Conservation (phyloP, 2,797 vertebrate species). For the Lagodon rhomboides region DNA sequence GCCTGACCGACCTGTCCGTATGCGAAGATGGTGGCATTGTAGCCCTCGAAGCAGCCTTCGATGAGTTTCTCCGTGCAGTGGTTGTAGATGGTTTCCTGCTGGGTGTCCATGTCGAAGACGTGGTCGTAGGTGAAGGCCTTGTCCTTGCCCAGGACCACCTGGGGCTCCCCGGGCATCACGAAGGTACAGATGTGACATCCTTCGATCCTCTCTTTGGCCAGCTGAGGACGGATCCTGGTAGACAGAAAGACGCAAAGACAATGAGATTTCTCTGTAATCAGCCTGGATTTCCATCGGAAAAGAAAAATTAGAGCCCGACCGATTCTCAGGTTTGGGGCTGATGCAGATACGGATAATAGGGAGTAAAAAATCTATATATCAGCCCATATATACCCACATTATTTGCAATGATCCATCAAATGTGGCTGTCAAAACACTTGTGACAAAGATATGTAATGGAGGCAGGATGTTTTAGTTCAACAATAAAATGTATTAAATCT, state of each 20-base stretch:
- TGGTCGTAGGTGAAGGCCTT: constrained; percentile 98
- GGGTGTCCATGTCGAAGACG: constrained; percentile 93
- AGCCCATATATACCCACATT: too few species aligned
- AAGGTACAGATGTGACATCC: constrained; percentile 98
- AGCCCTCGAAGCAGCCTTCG: constrained; percentile 97
- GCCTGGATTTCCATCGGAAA: too few species aligned
- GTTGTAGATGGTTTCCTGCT: constrained; percentile 92
- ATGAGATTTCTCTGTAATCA: background rate
- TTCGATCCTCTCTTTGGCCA: constrained; percentile 97
- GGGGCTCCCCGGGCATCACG: constrained; percentile 95
- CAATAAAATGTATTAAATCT: too few species aligned
- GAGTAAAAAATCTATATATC: too few species aligned
- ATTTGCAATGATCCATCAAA: too few species aligned
- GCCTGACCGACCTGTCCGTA: constrained; percentile 91
- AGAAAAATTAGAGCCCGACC: too few species aligned
- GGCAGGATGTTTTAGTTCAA: too few species aligned
- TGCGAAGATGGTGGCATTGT: constrained; percentile 97
- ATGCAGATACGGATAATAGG: too few species aligned
- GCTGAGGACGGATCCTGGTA: constrained; percentile 94
- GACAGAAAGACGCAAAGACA: constrained; percentile 2
- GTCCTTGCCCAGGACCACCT: constrained; percentile 97
- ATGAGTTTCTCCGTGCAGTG: constrained; percentile 95
- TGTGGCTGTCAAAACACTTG: too few species aligned
- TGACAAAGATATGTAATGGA: too few species aligned
- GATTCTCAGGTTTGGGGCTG: too few species aligned